phyloP scores from a whole-genome alignment of 2,888 invertebrate species.

The Prionchulus punctatus region DNA sequence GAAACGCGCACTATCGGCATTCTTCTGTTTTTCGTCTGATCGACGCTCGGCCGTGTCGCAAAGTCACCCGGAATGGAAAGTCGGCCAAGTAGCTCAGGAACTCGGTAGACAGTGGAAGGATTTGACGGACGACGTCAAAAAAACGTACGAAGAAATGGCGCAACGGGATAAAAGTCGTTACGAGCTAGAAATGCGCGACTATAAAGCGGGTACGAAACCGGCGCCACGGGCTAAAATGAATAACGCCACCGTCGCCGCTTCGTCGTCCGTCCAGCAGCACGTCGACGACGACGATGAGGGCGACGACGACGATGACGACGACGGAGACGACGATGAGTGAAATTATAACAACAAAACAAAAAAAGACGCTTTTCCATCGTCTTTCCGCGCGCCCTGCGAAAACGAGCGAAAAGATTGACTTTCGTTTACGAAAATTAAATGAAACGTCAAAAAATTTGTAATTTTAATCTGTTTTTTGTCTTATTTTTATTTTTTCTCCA shows the following conservation, averaged over 20 bases:
- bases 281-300: neutral
- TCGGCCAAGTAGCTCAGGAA: slow-evolving; percentile 46
- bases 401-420: no score
- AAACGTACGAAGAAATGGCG: slow-evolving; percentile 34
- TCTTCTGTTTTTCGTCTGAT: slow-evolving; percentile 98
- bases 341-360: no score
- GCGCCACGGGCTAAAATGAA: neutral
- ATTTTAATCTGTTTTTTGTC: no score
- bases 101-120: slow-evolving; percentile 32
- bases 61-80: slow-evolving; percentile 76
- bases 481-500: no score
- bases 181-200: slow-evolving; percentile 18
- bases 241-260: neutral
- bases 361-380: no score
- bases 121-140: slow-evolving; percentile 29
- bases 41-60: slow-evolving; percentile 85
- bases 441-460: no score
- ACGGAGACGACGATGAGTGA: slow-evolving; percentile 1
- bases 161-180: slow-evolving; percentile 35
- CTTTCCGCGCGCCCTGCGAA: no score
- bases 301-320: slow-evolving; percentile 5
- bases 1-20: slow-evolving; percentile 52
- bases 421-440: no score
- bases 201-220: slow-evolving; percentile 7
- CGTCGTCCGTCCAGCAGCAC: neutral